Conservation (phyloP, 2,113 vertebrate species). For the Antechinus stuartii region DNA sequence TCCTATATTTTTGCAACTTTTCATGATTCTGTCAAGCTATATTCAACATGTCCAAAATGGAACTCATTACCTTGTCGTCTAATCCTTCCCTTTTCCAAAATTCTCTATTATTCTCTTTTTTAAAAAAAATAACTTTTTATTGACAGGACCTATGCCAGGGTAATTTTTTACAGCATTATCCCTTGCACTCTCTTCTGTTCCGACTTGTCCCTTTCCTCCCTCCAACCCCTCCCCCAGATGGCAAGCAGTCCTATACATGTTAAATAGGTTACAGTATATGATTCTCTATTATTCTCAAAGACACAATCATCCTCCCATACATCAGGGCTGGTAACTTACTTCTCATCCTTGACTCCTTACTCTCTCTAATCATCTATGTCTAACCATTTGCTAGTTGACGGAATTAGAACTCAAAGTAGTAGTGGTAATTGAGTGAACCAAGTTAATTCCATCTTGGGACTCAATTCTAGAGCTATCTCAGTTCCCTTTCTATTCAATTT, state of each 20-base stretch:
- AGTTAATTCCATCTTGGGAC: not conserved
- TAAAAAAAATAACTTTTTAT: too few relatives aligned
- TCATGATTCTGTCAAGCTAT: not conserved
- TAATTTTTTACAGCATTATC: too few relatives aligned
- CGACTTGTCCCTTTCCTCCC: too few relatives aligned
- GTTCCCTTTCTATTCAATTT: not conserved
- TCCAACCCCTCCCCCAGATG: too few relatives aligned
- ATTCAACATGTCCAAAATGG: not conserved
- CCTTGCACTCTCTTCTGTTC: too few relatives aligned
- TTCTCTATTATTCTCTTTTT: too few relatives aligned
- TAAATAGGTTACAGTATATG: too few relatives aligned
- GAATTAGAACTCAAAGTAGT: not conserved
- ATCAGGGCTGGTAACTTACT: not conserved
- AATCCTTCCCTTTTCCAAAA: not conserved
- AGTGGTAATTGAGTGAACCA: not conserved
- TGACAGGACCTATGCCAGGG: too few relatives aligned
- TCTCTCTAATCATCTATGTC: not conserved
- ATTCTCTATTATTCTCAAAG: not conserved
- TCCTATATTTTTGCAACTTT: not conserved
- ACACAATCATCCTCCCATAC: not conserved
- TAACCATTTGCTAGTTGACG: not conserved
- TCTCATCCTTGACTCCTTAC: not conserved
- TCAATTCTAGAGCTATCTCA: not conserved
- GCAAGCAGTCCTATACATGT: too few relatives aligned
- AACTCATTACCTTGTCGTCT: not conserved